Evolutionary conservation across 2,113 vertebrate species (phyloP), one percentile per base, ranked within the genome.

Genomic region (Ptyas mucosa): DNA sequence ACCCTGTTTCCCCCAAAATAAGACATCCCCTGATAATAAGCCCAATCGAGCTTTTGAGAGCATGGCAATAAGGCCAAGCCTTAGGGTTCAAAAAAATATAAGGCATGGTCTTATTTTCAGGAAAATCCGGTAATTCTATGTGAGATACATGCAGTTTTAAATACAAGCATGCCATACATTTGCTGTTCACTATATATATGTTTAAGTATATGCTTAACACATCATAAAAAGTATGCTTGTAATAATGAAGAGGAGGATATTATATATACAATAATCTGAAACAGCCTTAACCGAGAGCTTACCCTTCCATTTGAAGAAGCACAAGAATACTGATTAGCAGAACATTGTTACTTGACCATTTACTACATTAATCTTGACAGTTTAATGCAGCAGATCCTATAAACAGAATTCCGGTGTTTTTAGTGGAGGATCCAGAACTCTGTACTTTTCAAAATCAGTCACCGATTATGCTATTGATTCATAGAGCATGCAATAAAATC

Each of bases 181-280:
- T 87, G 14, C 34, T 58, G 53, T 20, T 86, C 54, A 49, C 69
- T 3, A 92, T 92, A 89, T 53, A 54, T 5, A 91, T 85, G 26
- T 91, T 23, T 92, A 88, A 21, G 18, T 90, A 75, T 0, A 0
- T 55, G 64, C 1, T n/a, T 95, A 64, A 1, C 0, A 87, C 51
- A 85, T 18, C 88, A 49, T 81, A 81, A 81, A 81, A 81, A 81
- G 39, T n/a, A 81, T 39, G 6, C n/a, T 81, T 39, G 2, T 81
- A 81, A 81, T 81, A 81, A 81, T 39, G 15, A 81, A 39, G 7
- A 81, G n/a, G n/a, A 18, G n/a, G n/a, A 39, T 81, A 81, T 81
- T 18, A 81, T 81, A 81, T 20, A 81, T 20, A 81, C 69, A 81
- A 18, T 81, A 81, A 81, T 81, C 69, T 88, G 20, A 88, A 92